Conservation (phyloP, 2,888 invertebrate species). For the Sminthurinus aureus region DNA sequence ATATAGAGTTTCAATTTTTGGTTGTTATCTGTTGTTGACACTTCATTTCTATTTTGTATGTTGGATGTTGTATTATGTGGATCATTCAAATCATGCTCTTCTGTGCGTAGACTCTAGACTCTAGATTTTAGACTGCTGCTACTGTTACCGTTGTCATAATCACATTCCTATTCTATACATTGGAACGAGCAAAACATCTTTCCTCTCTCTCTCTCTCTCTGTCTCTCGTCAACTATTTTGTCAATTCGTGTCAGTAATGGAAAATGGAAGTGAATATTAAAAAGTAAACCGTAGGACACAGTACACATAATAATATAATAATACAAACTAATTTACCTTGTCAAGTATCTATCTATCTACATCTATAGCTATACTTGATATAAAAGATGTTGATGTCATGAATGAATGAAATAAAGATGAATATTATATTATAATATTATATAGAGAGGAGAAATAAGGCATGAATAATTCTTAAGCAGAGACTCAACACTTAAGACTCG, state of each 20-base stretch:
- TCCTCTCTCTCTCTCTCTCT: no score
- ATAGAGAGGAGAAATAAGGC: background rate
- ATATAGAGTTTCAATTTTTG: background rate
- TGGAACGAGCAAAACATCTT: no score
- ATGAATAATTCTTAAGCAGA: conserved; percentile 1
- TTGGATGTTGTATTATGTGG: background rate
- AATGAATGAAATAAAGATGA: background rate
- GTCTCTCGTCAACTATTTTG: background rate
- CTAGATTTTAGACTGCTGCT: no score
- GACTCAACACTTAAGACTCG: background rate
- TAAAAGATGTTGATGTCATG: no score
- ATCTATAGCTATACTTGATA: no score
- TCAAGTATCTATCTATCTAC: no score
- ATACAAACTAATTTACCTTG: no score
- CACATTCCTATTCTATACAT: no score
- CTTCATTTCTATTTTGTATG: background rate
- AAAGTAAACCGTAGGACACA: background rate
- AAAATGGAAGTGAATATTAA: background rate
- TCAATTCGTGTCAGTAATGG: conserved; percentile 17
- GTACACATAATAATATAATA: no score
- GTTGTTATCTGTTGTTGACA: background rate
- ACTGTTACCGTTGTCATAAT: no score
- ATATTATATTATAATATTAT: background rate
- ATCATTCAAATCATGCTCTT: background rate
- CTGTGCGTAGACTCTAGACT: background rate